phyloP scores from a whole-genome alignment of 2,888 invertebrate species.

The Podabrus alpinus region DNA sequence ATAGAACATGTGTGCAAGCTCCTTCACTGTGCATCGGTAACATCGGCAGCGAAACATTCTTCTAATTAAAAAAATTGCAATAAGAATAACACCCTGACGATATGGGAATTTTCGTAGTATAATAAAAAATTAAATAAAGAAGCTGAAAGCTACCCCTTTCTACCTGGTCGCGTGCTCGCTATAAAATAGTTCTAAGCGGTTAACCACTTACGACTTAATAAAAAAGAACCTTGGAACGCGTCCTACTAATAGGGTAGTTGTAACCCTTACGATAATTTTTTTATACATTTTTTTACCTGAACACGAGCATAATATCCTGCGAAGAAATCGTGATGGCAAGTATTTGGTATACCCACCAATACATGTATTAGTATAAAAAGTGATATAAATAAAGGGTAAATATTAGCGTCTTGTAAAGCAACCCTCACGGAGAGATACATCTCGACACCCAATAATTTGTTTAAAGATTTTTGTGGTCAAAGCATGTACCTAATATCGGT shows the following conservation, averaged over 20 bases:
- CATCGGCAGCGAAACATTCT: background rate
- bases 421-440: background rate
- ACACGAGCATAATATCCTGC: constrained; percentile 40
- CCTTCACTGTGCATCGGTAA: background rate
- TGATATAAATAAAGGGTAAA: constrained; percentile 48
- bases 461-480: no score
- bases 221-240: constrained; percentile 41
- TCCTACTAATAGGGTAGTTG: constrained; percentile 33
- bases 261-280: constrained; percentile 48
- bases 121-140: background rate
- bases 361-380: constrained; percentile 35
- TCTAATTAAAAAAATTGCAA: background rate
- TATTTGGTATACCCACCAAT: constrained; percentile 15
- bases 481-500: no score
- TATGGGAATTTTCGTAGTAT: background rate
- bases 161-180: constrained; percentile 55
- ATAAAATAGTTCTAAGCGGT: constrained; percentile 53
- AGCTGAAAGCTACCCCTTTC: constrained; percentile 43
- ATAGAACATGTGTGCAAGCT: background rate
- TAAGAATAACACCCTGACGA: background rate
- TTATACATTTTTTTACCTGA: constrained; percentile 44
- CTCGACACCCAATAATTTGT: no score
- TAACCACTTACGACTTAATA: constrained; percentile 56
- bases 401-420: background rate
- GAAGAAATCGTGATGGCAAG: background rate